Percentiles rank a stretch among this genome's conserved stretches.
These are phyloP conservation scores for Sycophila texana DNA, from an alignment of 2,888 invertebrate genomes.

Conservation along the genomic window DNA sequence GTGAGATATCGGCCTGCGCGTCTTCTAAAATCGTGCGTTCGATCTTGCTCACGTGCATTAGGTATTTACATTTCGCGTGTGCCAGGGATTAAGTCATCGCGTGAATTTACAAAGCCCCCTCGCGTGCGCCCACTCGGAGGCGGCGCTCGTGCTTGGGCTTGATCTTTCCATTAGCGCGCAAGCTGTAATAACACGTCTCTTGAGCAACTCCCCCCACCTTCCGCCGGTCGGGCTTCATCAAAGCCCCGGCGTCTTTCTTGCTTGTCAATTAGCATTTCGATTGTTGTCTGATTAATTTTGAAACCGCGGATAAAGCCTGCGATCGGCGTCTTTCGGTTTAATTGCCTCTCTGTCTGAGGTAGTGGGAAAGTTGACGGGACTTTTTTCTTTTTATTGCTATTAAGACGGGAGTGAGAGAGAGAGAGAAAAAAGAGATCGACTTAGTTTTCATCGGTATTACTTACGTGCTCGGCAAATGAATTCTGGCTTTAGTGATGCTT, in stretches of 20 bases:
- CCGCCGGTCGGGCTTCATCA: not conserved
- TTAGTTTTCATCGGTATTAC: too few relatives aligned
- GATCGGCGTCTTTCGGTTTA: too few relatives aligned
- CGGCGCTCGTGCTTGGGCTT: constrained; percentile 40
- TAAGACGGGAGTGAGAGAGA: too few relatives aligned
- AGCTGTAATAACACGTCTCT: constrained; percentile 50
- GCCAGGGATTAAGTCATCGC: constrained; percentile 30
- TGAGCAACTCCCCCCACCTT: constrained; percentile 15
- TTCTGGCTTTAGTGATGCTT: too few relatives aligned
- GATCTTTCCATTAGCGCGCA: constrained; percentile 53
- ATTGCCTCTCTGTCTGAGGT: too few relatives aligned
- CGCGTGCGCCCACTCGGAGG: constrained; percentile 33
- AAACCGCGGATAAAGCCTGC: too few relatives aligned
- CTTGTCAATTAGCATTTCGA: constrained; percentile 48
- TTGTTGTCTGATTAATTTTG: constrained; percentile 46
- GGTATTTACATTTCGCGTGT: constrained; percentile 39
- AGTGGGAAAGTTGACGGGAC: too few relatives aligned
- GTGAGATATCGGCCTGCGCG: not conserved
- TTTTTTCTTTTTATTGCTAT: too few relatives aligned
- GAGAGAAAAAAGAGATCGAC: too few relatives aligned
- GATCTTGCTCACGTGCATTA: not conserved
- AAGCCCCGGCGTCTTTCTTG: too few relatives aligned
- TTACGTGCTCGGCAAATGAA: too few relatives aligned
- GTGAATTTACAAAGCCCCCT: constrained; percentile 38
- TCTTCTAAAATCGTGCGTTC: constrained; percentile 22